Base-by-base conservation (phyloP, 2,888 invertebrate species). In the Hyposoter dolosus region DNA sequence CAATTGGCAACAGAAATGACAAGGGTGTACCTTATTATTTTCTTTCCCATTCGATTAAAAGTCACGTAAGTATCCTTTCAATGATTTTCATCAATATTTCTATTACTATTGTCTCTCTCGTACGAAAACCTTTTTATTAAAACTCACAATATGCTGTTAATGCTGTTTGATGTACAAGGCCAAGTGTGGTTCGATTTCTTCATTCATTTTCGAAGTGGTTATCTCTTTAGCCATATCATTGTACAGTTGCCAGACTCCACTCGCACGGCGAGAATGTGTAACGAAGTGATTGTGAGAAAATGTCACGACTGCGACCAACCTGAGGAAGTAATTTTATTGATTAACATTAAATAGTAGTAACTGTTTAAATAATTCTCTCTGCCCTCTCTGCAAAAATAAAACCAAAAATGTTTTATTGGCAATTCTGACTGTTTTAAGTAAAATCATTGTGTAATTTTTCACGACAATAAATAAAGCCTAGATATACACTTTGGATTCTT, bases 101-200 rank as follows among this genome's bases (percentile, higher is more conserved):
- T 35, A 35, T 35, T 35, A 35, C 35, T 35, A 35, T 35, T 35
- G 35, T 35, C 35, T 35, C 35, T 6, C 35, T 35, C 35, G 35
- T 35, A 35, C 35, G 35, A 35, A 35, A 35, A 35, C 35, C 35
- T 6, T 35, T 47, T 47, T 47, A 15, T 47, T 17, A n/a, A n/a
- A 50, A 50, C 50, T 50, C n/a, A 50, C 50, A 50, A 50, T 50
- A 17, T 50, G 50, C n/a, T 50, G 50, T n/a, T 50, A 50, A 50
- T 50, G 50, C 50, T 50, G 50, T 50, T 50, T 50, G 5, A 50
- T 50, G n/a, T 50, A 50, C n/a, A 50, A n/a, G 50, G 50, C 50
- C 50, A 50, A n/a, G n/a, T 50, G 50, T n/a, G 50, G 50, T 50
- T 50, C 50, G n/a, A 50, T 50, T 1, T 50, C 50, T 12, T n/a